Evolutionary conservation across 2,797 vertebrate genomes (phyloP).

Genomic region (Pelochelys cantorii): DNA sequence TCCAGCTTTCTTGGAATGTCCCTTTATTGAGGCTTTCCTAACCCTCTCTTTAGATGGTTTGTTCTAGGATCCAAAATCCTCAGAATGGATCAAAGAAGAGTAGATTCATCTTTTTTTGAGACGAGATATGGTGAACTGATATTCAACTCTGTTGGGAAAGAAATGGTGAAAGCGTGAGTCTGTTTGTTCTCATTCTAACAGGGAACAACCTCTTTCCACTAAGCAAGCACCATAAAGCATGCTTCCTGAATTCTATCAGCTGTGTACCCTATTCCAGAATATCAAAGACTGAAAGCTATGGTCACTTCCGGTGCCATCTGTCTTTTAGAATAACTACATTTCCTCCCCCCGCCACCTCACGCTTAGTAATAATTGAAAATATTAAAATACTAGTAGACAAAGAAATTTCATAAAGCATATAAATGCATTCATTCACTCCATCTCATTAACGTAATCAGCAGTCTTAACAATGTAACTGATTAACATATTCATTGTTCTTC

Average conservation of each 20-base stretch:
- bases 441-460: slow-evolving; percentile 58
- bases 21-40: neutral
- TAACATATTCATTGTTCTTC: slow-evolving; percentile 73
- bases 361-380: slow-evolving; percentile 55
- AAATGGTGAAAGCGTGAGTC: neutral
- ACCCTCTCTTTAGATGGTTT: neutral
- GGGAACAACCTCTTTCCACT: slow-evolving; percentile 32
- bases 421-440: slow-evolving; percentile 59
- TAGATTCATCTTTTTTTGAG: neutral
- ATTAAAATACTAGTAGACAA: slow-evolving; percentile 57
- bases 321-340: slow-evolving; percentile 9
- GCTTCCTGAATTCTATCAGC: neutral
- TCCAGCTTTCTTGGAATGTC: neutral
- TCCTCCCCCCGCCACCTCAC: slow-evolving; percentile 17
- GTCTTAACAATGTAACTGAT: slow-evolving; percentile 66
- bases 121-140: neutral
- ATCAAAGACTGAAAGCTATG: slow-evolving; percentile 40
- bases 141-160: slow-evolving; percentile 26
- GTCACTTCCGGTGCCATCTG: slow-evolving; percentile 7
- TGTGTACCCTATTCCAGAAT: slow-evolving; percentile 11
- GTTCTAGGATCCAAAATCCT: neutral
- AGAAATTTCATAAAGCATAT: slow-evolving; percentile 59
- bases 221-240: neutral
- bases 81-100: neutral
- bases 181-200: neutral